These are phyloP conservation scores for Antitype chi DNA, from an alignment of 2,888 invertebrate genomes.

Conservation along the genomic window DNA sequence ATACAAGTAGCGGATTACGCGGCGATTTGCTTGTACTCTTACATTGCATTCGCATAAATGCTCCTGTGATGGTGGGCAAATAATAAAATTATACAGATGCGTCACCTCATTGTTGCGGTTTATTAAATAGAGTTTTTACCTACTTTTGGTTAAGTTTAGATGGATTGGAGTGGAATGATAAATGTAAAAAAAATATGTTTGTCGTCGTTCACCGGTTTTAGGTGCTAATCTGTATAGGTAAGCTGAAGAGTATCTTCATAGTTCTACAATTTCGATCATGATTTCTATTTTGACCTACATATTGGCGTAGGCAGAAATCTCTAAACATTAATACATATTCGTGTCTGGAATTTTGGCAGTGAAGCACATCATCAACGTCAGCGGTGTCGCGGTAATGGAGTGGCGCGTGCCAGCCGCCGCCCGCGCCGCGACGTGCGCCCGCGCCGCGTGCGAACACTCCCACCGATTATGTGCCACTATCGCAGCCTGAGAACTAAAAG, in stretches of 20 bases:
- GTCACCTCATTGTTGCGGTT: neutral
- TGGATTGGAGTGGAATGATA: neutral
- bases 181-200: neutral
- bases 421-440: constrained; percentile 68
- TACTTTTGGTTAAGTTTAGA: no score
- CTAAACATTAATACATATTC: constrained; percentile 17
- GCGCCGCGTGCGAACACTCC: constrained; percentile 81
- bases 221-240: no score
- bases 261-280: neutral
- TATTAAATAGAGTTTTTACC: neutral
- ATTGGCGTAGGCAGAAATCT: constrained; percentile 38
- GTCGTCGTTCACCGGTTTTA: no score
- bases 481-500: constrained; percentile 80
- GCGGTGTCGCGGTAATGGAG: constrained; percentile 87
- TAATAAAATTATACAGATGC: constrained; percentile 68
- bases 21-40: constrained; percentile 84
- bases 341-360: constrained; percentile 63
- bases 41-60: constrained; percentile 82
- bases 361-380: constrained; percentile 73
- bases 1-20: constrained; percentile 86
- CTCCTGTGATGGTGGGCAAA: constrained; percentile 74
- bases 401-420: constrained; percentile 76
- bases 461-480: constrained; percentile 86
- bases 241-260: neutral
- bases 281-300: neutral